Base-by-base conservation (phyloP, 2,888 invertebrate species). In the Gymnoscelis rufifasciata region DNA sequence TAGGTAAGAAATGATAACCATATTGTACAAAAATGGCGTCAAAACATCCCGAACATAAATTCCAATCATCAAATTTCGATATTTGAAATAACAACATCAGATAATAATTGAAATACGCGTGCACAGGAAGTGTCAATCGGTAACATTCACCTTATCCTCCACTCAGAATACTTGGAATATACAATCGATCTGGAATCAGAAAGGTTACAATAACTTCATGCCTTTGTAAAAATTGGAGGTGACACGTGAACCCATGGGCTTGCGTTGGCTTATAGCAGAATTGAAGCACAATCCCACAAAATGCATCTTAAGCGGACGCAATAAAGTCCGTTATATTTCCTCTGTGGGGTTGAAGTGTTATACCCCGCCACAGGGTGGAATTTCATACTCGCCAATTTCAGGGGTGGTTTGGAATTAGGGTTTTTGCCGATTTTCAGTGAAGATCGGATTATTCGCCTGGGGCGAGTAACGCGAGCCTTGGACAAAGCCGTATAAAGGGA, bases 391-490 rank as follows among this genome's bases (percentile, higher is more conserved):
- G 30, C 46, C 47, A 41, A 51, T 53, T 57, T 41, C 38, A 39
- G 33, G 46, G 52, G 44, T 54, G 49, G 47, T 47, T 52, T 49
- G 41, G 46, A 55, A 50, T 46, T 37, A 44, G 44, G 47, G 46
- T 55, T 51, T 47, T 43, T 37, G 38, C 27, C 38, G 46, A 49
- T 51, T 54, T 52, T 54, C 49, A 39, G 44, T 43, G 33, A 43
- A 52, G 52, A 52, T 56, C 49, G 49, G 49, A 56, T 56, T 52
- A 52, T 52, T 49, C 24, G 41, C 56, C 43, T 23, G 38, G 45
- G 48, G 54, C 43, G 35, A 41, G 58, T 52, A 58, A 58, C 51
- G 24, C 26, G 54, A 56, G 51, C 48, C 42, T 11, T 38, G 31
- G 48, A 44, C 52, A 56, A 54, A 57, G 50, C 48, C 50, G 26